Base-by-base conservation (phyloP, 2,888 invertebrate species). In the Cantharis nigra region DNA sequence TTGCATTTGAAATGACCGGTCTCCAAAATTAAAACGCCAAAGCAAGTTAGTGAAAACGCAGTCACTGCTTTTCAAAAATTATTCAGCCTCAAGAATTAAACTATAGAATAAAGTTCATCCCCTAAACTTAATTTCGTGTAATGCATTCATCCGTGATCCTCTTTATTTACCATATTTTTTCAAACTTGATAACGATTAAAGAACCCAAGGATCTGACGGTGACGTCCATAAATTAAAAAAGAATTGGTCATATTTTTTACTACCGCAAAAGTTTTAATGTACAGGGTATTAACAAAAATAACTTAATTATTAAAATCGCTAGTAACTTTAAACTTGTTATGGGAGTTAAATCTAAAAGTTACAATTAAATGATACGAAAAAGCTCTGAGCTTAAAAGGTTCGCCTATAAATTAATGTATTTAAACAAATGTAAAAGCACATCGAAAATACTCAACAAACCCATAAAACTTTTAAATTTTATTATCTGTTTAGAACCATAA, bases 401-500 rank as follows among this genome's bases (percentile, higher is more conserved):
- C 23, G 13, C 23, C 26, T 67, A 23, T 67, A 16, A 67, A 67
- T 67, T 67, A 67, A 67, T 67, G 65, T n/a, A 26, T 18, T 49
- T 49, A 49, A 49, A 49, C 49, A 49, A 49, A 49, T 49, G 49
- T 49, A n/a, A n/a, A 49, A 49, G 49, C 23, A 67, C 65, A 23
- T 67, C 26, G n/a, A 23, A 65, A 67, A 67, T 67, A 18, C 65
- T 67, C 26, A 4, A 67, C 65, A 67, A 67, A 23, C 65, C 23
- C 65, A 23, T 67, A 67, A 67, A 67, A 67, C 65, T 67, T 67
- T 67, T 23, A 67, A 67, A 67, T 67, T 67, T 67, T 67, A 67
- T 67, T 67, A 67, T 67, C 26, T 23, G 23, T 67, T 23, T 18
- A 13, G 26, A 67, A 26, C 65, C 65, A 67, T 67, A 23, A 67